These are phyloP conservation scores for Calypte anna DNA, from an alignment of 2,113 vertebrate genomes.

Conservation along the genomic window DNA sequence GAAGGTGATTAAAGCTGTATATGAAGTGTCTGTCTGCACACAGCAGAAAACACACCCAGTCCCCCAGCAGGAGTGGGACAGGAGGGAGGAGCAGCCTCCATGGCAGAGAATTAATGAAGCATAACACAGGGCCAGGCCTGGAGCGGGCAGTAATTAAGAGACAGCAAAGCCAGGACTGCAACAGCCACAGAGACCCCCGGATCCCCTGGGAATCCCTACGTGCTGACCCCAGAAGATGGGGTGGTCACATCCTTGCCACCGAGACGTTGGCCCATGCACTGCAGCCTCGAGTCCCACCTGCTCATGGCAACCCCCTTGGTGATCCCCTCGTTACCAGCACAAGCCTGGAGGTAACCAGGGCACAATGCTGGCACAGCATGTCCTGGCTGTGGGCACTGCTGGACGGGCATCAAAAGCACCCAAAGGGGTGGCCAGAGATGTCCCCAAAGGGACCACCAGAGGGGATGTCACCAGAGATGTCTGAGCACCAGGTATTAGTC, in stretches of 20 bases:
- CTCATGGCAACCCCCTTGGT: fast-evolving
- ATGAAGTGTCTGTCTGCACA: constrained; percentile 30
- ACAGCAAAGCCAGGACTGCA: constrained; percentile 6
- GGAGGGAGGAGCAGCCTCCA: constrained; percentile 49
- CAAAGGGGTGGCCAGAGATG: too few relatives aligned
- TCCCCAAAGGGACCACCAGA: too few relatives aligned
- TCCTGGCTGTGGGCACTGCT: background rate
- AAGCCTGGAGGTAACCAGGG: background rate
- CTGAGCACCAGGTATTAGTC: too few relatives aligned
- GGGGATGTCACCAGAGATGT: too few relatives aligned
- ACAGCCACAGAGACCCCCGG: background rate
- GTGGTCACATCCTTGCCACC: fast-evolving
- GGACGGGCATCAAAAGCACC: background rate
- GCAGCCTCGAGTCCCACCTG: fast-evolving
- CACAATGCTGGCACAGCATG: background rate
- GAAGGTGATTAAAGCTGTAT: constrained; percentile 48
- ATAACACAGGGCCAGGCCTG: constrained; percentile 15
- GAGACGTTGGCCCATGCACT: fast-evolving
- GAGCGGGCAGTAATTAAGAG: constrained; percentile 46
- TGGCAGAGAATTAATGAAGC: constrained; percentile 37
- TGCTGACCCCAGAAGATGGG: background rate
- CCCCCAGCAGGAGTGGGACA: constrained; percentile 20
- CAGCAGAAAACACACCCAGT: constrained; percentile 55
- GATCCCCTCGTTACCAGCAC: too few relatives aligned
- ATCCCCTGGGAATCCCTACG: background rate